Evolutionary conservation across 2,797 vertebrate genomes (phyloP).

Genomic region (Gila robusta): DNA sequence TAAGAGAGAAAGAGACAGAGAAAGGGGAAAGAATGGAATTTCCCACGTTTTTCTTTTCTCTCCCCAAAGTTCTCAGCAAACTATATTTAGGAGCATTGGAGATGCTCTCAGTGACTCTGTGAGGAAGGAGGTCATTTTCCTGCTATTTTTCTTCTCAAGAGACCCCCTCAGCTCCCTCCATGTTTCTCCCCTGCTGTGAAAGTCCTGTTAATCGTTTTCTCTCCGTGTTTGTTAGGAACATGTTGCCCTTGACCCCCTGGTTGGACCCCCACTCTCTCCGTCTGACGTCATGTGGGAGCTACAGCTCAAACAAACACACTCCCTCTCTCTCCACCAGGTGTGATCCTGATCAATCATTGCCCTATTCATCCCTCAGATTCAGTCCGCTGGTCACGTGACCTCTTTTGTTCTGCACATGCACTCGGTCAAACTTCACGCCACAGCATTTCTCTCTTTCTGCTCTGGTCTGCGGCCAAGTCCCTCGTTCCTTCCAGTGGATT

Average conservation of each 20-base stretch:
- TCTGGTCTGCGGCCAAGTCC: constrained; percentile 40
- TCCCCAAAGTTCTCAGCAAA: constrained; percentile 47
- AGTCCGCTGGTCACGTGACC: neutral
- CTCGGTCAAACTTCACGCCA: constrained; percentile 32
- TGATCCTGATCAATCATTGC: neutral
- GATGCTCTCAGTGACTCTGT: constrained; percentile 22
- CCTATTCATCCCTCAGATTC: neutral
- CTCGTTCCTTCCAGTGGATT: constrained; percentile 46
- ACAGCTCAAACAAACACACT: constrained; percentile 17
- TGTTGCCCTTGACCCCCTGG: constrained; percentile 40
- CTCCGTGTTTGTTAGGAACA: constrained; percentile 45
- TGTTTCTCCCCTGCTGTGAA: constrained; percentile 10
- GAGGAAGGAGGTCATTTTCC: constrained; percentile 24
- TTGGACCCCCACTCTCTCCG: neutral
- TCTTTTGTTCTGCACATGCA: constrained; percentile 35
- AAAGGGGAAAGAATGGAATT: constrained; percentile 15
- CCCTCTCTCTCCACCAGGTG: constrained; percentile 22
- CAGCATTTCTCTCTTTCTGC: constrained; percentile 48
- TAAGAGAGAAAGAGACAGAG: neutral
- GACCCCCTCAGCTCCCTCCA: constrained; percentile 35
- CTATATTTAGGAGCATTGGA: constrained; percentile 51
- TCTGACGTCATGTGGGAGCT: constrained; percentile 36
- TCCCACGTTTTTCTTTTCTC: constrained; percentile 49
- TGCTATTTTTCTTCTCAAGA: constrained; percentile 33
- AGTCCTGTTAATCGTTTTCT: constrained; percentile 44